A percentile compares a stretch with the other conserved stretches of the same genome.
These are phyloP conservation scores for Gavia stellata DNA, from an alignment of 2,113 vertebrate species.

Conservation along the genomic window DNA sequence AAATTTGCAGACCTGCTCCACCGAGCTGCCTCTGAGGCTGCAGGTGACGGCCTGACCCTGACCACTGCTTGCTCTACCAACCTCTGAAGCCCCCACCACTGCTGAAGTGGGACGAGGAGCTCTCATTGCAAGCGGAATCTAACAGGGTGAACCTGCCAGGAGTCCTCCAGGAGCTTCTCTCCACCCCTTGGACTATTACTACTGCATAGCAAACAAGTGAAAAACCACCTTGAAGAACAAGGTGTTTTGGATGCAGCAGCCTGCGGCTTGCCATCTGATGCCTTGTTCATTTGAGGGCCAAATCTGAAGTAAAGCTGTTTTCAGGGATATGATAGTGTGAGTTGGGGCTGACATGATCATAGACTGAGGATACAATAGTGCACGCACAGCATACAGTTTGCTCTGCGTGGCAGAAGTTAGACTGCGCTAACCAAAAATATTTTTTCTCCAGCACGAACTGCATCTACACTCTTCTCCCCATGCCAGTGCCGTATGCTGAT, in stretches of 20 bases:
- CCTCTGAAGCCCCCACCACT: accelerated
- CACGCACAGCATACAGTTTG: not conserved
- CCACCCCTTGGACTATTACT: not conserved
- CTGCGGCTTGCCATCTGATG: not conserved
- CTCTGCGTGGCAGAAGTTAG: not conserved
- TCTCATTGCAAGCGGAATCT: not conserved
- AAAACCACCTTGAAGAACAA: not conserved
- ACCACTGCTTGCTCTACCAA: not conserved
- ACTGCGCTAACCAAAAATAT: not conserved
- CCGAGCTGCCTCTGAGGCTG: not conserved
- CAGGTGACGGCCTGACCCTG: not conserved
- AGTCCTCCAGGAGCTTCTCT: not conserved
- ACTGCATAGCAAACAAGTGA: not conserved
- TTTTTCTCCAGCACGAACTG: not conserved
- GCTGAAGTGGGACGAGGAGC: not conserved
- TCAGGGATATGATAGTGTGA: not conserved
- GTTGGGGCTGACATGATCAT: not conserved
- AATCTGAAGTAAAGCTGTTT: not conserved
- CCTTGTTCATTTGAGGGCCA: not conserved
- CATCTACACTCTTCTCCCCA: not conserved
- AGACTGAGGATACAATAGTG: not conserved
- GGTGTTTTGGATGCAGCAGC: accelerated
- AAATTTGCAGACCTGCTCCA: not conserved
- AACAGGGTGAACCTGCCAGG: not conserved
- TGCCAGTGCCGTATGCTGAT: not conserved